Percentiles rank a stretch among this genome's conserved stretches.
These are phyloP conservation scores for Hephaestus fuliginosus DNA, from an alignment of 2,797 vertebrate genomes.

Conservation along the genomic window DNA sequence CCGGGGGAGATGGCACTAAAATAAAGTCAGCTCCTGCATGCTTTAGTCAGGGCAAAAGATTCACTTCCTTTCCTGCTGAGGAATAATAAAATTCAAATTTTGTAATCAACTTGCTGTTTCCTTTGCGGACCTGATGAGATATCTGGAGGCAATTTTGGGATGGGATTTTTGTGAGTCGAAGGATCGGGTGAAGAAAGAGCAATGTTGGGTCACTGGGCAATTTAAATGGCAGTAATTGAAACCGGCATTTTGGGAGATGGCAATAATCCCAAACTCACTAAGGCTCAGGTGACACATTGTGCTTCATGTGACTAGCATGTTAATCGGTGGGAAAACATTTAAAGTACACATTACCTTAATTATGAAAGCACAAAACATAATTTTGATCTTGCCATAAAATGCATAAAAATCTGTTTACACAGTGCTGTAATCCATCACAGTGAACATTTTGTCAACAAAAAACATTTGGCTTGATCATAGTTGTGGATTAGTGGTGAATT, in stretches of 20 bases:
- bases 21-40: background rate
- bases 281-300: conserved; percentile 30
- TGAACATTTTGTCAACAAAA: no score
- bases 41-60: conserved; percentile 11
- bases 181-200: conserved; percentile 41
- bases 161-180: conserved; percentile 23
- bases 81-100: conserved; percentile 40
- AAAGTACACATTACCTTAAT: conserved; percentile 11
- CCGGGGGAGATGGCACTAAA: background rate
- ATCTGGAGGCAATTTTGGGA: conserved; percentile 11
- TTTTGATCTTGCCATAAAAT: background rate
- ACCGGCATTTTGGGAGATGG: conserved; percentile 38
- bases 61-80: background rate
- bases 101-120: conserved; percentile 32
- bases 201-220: conserved; percentile 29
- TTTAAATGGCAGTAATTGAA: conserved; percentile 62
- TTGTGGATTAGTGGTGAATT: no score
- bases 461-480: no score
- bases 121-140: conserved; percentile 28
- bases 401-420: no score
- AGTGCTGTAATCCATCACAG: no score
- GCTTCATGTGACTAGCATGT: conserved; percentile 28
- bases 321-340: background rate
- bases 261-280: conserved; percentile 46
- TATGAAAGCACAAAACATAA: conserved; percentile 3